Conservation (phyloP, 2,888 invertebrate species). For the Drosophila colorata region DNA sequence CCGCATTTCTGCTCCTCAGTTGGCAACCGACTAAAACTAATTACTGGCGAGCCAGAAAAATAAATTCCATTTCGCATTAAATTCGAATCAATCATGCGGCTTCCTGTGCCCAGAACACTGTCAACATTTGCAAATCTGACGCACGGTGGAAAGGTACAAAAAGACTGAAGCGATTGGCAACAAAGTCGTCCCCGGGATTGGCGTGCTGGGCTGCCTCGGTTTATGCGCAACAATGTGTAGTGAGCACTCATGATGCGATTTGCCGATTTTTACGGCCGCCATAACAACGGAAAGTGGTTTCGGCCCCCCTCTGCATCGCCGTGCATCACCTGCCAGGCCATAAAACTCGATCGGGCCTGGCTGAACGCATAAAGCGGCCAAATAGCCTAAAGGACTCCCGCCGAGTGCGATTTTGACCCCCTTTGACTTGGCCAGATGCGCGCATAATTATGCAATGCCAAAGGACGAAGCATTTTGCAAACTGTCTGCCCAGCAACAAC, state of each 20-base stretch:
- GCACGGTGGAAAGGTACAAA: constrained; percentile 23
- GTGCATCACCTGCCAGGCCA: constrained; percentile 40
- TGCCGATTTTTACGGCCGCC: constrained; percentile 64
- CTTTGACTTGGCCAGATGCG: constrained; percentile 59
- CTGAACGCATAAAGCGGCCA: constrained; percentile 55
- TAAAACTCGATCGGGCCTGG: constrained; percentile 51
- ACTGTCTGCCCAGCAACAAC: constrained; percentile 26
- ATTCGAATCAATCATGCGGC: constrained; percentile 72
- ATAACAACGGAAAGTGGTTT: constrained; percentile 55
- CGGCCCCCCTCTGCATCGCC: not conserved
- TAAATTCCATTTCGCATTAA: constrained; percentile 62
- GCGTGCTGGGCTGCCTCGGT: constrained; percentile 4
- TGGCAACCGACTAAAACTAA: constrained; percentile 67
- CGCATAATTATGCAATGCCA: constrained; percentile 66
- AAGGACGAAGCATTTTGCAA: constrained; percentile 35
- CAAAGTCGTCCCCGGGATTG: constrained; percentile 29
- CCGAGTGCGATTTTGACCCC: constrained; percentile 20
- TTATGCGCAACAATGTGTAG: constrained; percentile 57
- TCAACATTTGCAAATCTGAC: constrained; percentile 45
- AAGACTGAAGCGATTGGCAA: constrained; percentile 35
- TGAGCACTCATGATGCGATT: constrained; percentile 55
- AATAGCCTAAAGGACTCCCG: constrained; percentile 32
- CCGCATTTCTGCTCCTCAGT: constrained; percentile 34
- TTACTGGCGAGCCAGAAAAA: constrained; percentile 51
- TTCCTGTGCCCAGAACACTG: constrained; percentile 36